Conservation (phyloP, 1,140 invertebrate genomes). For the Aphis gossypii region DNA sequence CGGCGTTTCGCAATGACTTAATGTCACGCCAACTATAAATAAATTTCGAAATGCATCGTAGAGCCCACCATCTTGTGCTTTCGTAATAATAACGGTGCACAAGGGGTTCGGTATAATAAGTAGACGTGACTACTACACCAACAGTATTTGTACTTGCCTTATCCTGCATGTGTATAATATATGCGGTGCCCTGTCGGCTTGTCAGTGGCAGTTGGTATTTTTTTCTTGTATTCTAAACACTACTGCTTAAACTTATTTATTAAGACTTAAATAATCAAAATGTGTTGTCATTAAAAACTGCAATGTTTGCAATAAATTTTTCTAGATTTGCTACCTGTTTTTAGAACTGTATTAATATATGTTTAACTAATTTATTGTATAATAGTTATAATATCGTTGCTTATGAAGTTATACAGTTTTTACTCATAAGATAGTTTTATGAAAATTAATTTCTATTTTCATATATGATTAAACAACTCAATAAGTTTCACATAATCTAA, state of each 20-base stretch:
- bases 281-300: background rate
- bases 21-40: constrained; percentile 48
- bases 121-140: background rate
- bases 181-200: background rate
- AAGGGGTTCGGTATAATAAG: background rate
- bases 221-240: background rate
- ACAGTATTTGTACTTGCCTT: background rate
- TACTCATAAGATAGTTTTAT: too few relatives aligned
- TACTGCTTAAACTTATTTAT: background rate
- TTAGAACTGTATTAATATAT: background rate
- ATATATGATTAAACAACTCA: background rate
- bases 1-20: constrained; percentile 33
- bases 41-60: background rate
- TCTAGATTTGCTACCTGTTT: background rate
- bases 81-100: background rate
- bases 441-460: too few relatives aligned
- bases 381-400: too few relatives aligned
- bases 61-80: background rate
- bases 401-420: too few relatives aligned
- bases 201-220: background rate
- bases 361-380: too few relatives aligned
- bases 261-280: background rate
- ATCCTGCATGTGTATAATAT: background rate
- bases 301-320: background rate
- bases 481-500: background rate